Evolutionary conservation across 2,113 vertebrate genomes (phyloP).

Genomic region (Bambusicola thoracicus): DNA sequence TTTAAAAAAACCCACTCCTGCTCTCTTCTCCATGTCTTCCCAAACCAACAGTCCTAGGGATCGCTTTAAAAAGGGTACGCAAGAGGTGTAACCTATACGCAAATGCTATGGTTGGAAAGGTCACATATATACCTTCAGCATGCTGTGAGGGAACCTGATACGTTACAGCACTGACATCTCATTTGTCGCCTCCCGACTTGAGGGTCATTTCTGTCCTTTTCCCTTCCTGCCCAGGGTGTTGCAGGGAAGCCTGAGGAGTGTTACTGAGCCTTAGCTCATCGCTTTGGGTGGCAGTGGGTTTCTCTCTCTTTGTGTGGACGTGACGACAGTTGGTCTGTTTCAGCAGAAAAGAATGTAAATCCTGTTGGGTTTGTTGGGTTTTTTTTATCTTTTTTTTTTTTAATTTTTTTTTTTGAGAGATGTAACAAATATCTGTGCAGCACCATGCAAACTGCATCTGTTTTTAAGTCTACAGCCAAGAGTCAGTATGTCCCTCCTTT

Average conservation of each 20-base stretch:
- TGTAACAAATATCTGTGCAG: slow-evolving; percentile 1
- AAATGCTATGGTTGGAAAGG: slow-evolving; percentile 49
- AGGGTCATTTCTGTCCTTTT: slow-evolving; percentile 19
- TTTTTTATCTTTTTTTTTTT: no score
- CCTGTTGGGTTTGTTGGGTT: neutral
- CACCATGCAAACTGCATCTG: neutral
- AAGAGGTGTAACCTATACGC: slow-evolving; percentile 41
- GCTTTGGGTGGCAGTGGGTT: slow-evolving; percentile 32
- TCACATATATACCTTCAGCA: slow-evolving; percentile 54
- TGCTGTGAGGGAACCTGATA: slow-evolving; percentile 35
- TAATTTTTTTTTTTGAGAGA: neutral
- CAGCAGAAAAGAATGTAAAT: slow-evolving; percentile 31
- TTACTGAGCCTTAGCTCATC: slow-evolving; percentile 14
- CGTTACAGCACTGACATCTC: slow-evolving; percentile 11
- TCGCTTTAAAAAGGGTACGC: slow-evolving; percentile 16
- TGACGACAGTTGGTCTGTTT: neutral
- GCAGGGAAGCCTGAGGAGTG: neutral
- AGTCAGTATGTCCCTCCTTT: neutral
- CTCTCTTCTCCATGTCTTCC: slow-evolving; percentile 24
- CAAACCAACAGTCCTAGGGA: slow-evolving; percentile 2
- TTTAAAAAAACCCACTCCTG: slow-evolving; percentile 62
- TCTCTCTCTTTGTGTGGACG: slow-evolving; percentile 36
- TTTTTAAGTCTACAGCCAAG: neutral
- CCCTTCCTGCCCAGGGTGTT: neutral
- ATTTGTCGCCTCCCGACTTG: slow-evolving; percentile 16